Percentiles rank a stretch among this genome's conserved stretches.
Evolutionary conservation across 2,888 invertebrate species (phyloP).

Genomic region (Heliconius ethilla): DNA sequence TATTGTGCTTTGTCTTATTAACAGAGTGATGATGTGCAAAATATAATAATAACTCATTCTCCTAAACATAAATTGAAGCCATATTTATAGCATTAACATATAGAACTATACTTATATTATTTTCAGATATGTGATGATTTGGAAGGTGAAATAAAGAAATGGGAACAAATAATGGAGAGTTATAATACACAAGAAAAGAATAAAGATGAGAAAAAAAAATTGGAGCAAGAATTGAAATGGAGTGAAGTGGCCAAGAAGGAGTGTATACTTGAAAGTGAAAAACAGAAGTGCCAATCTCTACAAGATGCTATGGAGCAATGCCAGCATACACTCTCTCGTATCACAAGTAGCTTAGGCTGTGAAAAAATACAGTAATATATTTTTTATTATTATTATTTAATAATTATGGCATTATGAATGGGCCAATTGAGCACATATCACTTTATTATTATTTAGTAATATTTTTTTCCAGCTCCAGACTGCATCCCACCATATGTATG

Average conservation of each 20-base stretch:
- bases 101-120: background rate
- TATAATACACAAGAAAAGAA: background rate
- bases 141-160: constrained; percentile 38
- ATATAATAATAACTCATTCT: no score
- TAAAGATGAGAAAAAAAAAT: background rate
- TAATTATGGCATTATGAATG: no score
- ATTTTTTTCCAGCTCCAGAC: no score
- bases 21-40: no score
- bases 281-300: background rate
- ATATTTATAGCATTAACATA: no score
- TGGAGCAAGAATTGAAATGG: constrained; percentile 11
- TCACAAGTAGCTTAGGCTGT: background rate
- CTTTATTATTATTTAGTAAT: no score
- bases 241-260: background rate
- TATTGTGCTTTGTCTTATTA: no score
- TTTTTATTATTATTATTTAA: background rate
- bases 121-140: constrained; percentile 64
- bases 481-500: no score
- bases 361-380: background rate
- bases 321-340: background rate
- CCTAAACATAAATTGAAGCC: no score
- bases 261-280: background rate
- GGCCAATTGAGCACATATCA: no score
- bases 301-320: background rate
- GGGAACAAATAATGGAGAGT: background rate